Percentiles rank a stretch among this genome's conserved stretches.
These are phyloP conservation scores for Unio delphinus DNA, from an alignment of 2,888 invertebrate species.

Conservation along the genomic window DNA sequence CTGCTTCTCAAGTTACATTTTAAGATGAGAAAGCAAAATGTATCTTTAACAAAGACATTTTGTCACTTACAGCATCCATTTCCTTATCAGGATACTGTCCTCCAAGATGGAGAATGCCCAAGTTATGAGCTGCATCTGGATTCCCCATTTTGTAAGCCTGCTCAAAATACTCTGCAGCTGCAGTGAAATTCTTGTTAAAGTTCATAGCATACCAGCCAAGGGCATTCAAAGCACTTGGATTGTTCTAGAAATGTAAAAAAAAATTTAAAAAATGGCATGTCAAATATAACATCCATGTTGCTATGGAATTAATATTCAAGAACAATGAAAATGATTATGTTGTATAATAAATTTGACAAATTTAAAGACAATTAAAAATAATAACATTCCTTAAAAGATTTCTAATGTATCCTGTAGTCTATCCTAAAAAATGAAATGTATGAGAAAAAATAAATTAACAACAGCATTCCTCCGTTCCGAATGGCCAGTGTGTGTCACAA, in stretches of 20 bases:
- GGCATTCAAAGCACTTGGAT: slow-evolving; percentile 62
- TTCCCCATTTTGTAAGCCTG: slow-evolving; percentile 51
- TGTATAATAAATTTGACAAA: not conserved
- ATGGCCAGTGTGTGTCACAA: too few relatives aligned
- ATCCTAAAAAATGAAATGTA: too few relatives aligned
- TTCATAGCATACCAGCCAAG: slow-evolving; percentile 68
- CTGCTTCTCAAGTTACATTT: too few relatives aligned
- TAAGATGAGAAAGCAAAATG: too few relatives aligned
- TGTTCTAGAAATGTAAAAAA: slow-evolving; percentile 41
- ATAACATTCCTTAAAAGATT: too few relatives aligned
- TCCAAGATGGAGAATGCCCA: slow-evolving; percentile 61
- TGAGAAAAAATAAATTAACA: too few relatives aligned
- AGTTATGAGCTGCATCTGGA: slow-evolving; percentile 64
- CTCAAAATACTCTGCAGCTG: slow-evolving; percentile 59
- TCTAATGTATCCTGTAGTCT: too few relatives aligned
- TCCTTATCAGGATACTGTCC: slow-evolving; percentile 54
- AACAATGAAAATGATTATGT: not conserved
- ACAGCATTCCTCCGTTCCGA: too few relatives aligned
- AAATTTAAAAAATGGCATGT: not conserved
- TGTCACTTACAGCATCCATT: slow-evolving; percentile 49
- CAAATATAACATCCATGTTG: not conserved
- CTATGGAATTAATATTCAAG: not conserved
- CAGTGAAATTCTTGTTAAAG: slow-evolving; percentile 52
- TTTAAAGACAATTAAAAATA: not conserved
- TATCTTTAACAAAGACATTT: not conserved